Base-by-base conservation (phyloP, 1,140 invertebrate genomes). In the Galendromus occidentalis region DNA sequence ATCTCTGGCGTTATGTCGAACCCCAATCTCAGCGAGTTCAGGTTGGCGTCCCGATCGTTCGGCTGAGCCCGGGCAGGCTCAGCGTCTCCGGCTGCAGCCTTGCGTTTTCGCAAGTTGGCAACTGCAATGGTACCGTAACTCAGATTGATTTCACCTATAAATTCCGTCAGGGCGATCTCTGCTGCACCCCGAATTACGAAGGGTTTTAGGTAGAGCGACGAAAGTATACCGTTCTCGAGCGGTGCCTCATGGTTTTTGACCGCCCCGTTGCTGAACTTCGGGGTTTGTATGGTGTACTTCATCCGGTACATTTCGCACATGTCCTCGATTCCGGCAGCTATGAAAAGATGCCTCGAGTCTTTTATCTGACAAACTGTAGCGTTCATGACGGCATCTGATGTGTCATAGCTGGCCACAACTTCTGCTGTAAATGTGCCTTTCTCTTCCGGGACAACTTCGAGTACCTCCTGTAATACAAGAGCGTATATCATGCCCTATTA, bases 1-100 rank as follows among this genome's bases (percentile, higher is more conserved):
- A 71, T 68, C 5, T 75, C 64, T 51, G 73, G 67, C 66, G 74
- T 69, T 64, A 80, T 74, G 41, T 79, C 74, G 75, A 80, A 80
- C 2, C 72, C 71, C 14, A 79, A 69, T 29, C 68, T 42, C 33
- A 39, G 9, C 4, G 33, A 39, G 33, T 39, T 39, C 4, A 39
- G 33, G 33, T 39, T 39, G 9, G 33, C 33, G 9, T 39, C 33
- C 33, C 33, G 33, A 6, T 4, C 4, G 33, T 4, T 39, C 33
- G 33, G 33, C 4, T 4, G 33, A 6, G 9, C 33, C 33, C 33
- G 33, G 4, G 33, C 4, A 39, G 33, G 33, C 9, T 39, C 33
- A 9, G 33, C 33, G 33, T 39, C 33, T 9, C 33, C 33, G 4
- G 33, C 33, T 39, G 4, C 33, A 9, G 9, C 4, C 9, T 39